phyloP scores from a whole-genome alignment of 2,113 vertebrate genomes.

The Phaethornis superciliosus region DNA sequence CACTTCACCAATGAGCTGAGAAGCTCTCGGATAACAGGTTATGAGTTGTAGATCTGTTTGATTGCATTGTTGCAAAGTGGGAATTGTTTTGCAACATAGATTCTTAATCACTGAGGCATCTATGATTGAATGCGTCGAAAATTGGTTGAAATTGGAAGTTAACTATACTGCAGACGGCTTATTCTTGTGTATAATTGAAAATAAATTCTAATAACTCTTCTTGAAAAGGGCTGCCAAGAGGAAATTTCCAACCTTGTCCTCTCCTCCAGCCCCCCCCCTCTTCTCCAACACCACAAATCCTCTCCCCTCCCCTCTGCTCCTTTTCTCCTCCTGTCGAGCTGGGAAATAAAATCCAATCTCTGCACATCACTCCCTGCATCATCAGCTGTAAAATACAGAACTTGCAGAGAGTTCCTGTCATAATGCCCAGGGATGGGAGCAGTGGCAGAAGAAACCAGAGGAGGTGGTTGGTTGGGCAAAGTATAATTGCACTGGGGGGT shows the following conservation, averaged over 20 bases:
- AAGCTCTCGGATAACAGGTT: constrained; percentile 80
- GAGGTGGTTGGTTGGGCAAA: not conserved
- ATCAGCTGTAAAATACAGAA: not conserved
- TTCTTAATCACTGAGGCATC: constrained; percentile 86
- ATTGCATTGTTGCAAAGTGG: constrained; percentile 85
- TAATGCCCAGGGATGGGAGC: not conserved
- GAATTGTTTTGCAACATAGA: constrained; percentile 88
- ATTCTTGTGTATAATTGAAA: constrained; percentile 88
- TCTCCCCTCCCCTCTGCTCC: not conserved
- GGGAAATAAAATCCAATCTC: constrained; percentile 23
- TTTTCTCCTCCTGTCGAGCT: constrained; percentile 32
- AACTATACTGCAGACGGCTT: constrained; percentile 83
- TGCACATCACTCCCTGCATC: not conserved
- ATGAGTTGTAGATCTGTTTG: constrained; percentile 85
- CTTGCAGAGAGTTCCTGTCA: not conserved
- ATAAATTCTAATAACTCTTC: constrained; percentile 87
- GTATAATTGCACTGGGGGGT: not conserved
- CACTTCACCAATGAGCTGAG: constrained; percentile 78
- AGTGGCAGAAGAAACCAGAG: not conserved
- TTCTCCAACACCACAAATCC: not conserved
- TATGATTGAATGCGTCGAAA: constrained; percentile 83
- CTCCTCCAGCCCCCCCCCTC: not conserved
- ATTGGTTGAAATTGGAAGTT: constrained; percentile 86
- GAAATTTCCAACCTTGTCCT: constrained; percentile 68
- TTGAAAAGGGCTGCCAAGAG: constrained; percentile 75